Conservation (phyloP, 2,797 vertebrate genomes). For the Scolopax rusticola region DNA sequence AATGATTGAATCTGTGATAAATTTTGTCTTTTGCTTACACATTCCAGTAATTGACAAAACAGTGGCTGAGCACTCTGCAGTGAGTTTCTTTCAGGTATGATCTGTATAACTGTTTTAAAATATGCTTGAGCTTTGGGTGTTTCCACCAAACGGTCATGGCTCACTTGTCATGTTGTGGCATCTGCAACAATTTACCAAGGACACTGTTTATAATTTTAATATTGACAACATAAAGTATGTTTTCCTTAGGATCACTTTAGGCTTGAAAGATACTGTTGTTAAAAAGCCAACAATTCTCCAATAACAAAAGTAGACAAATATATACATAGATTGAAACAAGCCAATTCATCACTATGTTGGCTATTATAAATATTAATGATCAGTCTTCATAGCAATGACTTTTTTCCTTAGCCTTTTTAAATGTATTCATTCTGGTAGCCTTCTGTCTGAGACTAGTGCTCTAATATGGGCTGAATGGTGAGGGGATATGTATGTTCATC, state of each 20-base stretch:
- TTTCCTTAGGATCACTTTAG: neutral
- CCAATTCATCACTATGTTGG: neutral
- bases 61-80: constrained; percentile 4
- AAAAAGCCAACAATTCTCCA: neutral
- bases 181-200: constrained; percentile 16
- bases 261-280: constrained; percentile 13
- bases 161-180: neutral
- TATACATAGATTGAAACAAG: neutral
- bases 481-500: neutral
- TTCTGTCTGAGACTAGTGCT: neutral
- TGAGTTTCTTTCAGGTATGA: constrained; percentile 49
- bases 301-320: neutral
- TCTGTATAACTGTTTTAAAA: constrained; percentile 51
- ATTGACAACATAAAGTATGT: constrained; percentile 12
- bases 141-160: constrained; percentile 33
- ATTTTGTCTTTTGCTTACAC: neutral
- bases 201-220: constrained; percentile 20
- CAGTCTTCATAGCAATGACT: neutral
- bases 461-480: neutral
- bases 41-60: constrained; percentile 40
- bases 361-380: neutral
- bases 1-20: neutral
- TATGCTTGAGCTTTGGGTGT: constrained; percentile 51
- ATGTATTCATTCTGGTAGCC: neutral
- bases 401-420: neutral